These are phyloP conservation scores for Lasioglossum malachurum DNA, from an alignment of 2,888 invertebrate genomes.

Conservation along the genomic window DNA sequence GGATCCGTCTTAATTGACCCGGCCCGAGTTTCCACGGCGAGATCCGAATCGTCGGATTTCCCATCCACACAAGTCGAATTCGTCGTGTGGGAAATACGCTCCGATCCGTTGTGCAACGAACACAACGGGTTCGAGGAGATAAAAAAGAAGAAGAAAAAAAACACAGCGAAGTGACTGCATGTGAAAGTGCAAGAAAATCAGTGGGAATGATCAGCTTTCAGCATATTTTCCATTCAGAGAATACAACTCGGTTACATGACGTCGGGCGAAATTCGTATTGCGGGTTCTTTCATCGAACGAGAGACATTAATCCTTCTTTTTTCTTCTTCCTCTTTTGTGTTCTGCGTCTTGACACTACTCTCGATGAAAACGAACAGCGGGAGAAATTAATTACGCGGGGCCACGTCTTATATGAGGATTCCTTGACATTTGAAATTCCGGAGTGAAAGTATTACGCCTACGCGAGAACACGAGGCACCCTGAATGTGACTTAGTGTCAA, in stretches of 20 bases:
- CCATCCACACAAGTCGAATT: slow-evolving; percentile 49
- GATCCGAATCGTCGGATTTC: slow-evolving; percentile 57
- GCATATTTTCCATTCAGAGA: slow-evolving; percentile 33
- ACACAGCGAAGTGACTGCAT: not conserved
- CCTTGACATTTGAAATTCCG: slow-evolving; percentile 74
- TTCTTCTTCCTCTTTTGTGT: not conserved
- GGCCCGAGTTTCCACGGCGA: slow-evolving; percentile 46
- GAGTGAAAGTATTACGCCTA: slow-evolving; percentile 73
- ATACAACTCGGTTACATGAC: not conserved
- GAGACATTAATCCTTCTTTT: not conserved
- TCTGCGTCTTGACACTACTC: not conserved
- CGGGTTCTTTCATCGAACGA: not conserved
- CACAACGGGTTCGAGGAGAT: slow-evolving; percentile 15
- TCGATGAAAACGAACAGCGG: slow-evolving; percentile 14
- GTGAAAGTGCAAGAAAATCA: slow-evolving; percentile 60
- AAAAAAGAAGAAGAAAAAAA: not conserved
- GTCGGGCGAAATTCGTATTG: not conserved
- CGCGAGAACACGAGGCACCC: slow-evolving; percentile 26
- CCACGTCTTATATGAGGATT: slow-evolving; percentile 39
- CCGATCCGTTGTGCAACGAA: slow-evolving; percentile 49
- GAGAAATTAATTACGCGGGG: not conserved
- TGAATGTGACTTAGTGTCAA: slow-evolving; percentile 61
- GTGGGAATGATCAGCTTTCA: slow-evolving; percentile 53
- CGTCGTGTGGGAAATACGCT: slow-evolving; percentile 52
- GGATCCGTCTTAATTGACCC: slow-evolving; percentile 31